Evolutionary conservation across 2,113 vertebrate genomes (phyloP), one percentile per base, ranked within the genome.

Genomic region (Daboia siamensis): DNA sequence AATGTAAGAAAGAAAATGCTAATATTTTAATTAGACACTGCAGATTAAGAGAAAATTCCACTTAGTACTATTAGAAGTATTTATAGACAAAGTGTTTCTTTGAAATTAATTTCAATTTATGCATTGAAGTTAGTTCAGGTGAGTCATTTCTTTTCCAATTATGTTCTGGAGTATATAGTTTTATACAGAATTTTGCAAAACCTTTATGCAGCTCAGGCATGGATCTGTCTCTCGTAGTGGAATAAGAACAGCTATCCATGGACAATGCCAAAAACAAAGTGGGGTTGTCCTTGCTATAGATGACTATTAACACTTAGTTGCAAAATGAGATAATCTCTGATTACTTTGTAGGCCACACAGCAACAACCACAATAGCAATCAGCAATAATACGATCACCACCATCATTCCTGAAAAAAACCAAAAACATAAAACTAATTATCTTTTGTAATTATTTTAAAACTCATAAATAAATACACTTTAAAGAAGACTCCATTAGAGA

Each of bases 301-400:
- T 69, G 64, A 3, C 54, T 44, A 10, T 1, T 11, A 0, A 4
- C 0, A 3, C 88, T 88, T 17, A 0, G 91, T 85, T 39, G 54
- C 0, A 54, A 74, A 48, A 88, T 90, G 17, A 90, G 90, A 29
- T 91, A 88, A 44, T 86, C 0, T 0, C 0, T 0, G 0, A 26
- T 57, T 17, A 48, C 90, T 52, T 0, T 0, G 0, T 3, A 0
- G 97, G 97, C 97, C 97, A 97, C 88, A 97, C 89, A 1, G 97
- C 97, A 0, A 97, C 96, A 89, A 97, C 97, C 0, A 96, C 97
- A 44, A 97, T 97, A 0, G 97, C 97, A 0, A 97, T 91, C 89
- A 97, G 95, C 93, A 97, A 94, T 93, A 97, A 21, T 89, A 97
- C 96, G 0, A 97, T 97, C 90, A 97, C 96, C 97, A 97, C 96